Conservation (phyloP, 30 jellyfish, hydroid and myxozoan species). For the Aurelia coerulea region DNA sequence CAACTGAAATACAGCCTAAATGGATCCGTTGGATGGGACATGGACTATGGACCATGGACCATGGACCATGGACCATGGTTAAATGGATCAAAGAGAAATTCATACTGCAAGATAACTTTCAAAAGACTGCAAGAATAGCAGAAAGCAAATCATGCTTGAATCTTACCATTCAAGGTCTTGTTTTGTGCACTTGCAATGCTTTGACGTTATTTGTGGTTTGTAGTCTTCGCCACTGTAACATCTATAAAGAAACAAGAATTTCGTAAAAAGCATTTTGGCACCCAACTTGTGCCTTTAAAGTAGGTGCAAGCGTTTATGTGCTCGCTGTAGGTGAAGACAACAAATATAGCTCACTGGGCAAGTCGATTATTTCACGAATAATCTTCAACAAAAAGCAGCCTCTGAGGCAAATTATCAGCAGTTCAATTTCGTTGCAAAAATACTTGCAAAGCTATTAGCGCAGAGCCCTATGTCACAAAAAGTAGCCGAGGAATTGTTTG, state of each 20-base stretch:
- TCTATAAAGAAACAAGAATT: constrained; percentile 15
- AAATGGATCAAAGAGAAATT: too few species aligned
- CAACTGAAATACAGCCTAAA: too few species aligned
- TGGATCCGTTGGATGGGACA: too few species aligned
- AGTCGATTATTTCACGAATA: background rate
- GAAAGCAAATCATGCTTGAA: too few species aligned
- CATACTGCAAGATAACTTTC: too few species aligned
- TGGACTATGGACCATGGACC: too few species aligned
- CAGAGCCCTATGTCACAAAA: too few species aligned
- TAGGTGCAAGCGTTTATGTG: too few species aligned
- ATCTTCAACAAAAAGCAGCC: background rate
- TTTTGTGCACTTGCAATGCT: constrained; percentile 78
- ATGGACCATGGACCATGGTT: too few species aligned
- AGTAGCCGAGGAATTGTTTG: too few species aligned
- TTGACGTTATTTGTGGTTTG: constrained; percentile 63
- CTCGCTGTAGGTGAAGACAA: background rate
- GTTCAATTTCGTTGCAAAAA: background rate
- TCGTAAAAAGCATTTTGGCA: background rate
- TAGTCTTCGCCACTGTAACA: constrained; percentile 86
- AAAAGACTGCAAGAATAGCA: too few species aligned
- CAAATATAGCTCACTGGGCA: background rate
- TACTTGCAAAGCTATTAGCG: background rate
- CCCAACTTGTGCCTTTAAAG: too few species aligned
- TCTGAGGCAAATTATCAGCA: background rate
- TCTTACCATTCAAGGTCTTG: constrained; percentile 93